These are phyloP conservation scores for Dioctria linearis DNA, from an alignment of 2,888 invertebrate species.

Conservation along the genomic window DNA sequence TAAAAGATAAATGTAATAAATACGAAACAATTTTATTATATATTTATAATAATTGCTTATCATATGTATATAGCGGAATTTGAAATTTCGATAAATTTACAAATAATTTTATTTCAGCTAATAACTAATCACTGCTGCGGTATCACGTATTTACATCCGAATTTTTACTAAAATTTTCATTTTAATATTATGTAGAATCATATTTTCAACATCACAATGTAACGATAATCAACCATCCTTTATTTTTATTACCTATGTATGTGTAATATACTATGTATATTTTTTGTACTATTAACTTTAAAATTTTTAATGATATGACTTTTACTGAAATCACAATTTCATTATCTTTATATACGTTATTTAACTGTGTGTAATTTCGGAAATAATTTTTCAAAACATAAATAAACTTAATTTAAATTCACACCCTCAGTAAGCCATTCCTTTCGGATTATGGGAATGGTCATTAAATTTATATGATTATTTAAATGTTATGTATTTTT, in stretches of 20 bases:
- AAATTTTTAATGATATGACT: constrained; percentile 48
- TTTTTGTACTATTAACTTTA: constrained; percentile 47
- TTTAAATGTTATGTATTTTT: too few relatives aligned
- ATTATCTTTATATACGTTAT: not conserved
- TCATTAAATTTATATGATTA: too few relatives aligned
- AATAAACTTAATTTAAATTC: not conserved
- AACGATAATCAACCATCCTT: constrained; percentile 39
- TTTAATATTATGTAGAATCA: constrained; percentile 32
- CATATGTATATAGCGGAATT: constrained; percentile 32
- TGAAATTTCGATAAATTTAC: constrained; percentile 43
- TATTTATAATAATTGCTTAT: constrained; percentile 37
- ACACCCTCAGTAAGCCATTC: not conserved
- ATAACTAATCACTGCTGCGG: constrained; percentile 33
- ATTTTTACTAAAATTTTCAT: constrained; percentile 19
- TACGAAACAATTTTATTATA: constrained; percentile 38
- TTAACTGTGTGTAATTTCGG: not conserved
- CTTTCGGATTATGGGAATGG: not conserved
- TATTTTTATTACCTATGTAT: constrained; percentile 12
- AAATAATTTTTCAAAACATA: not conserved
- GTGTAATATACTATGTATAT: constrained; percentile 10
- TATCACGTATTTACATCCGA: constrained; percentile 46
- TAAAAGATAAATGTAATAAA: constrained; percentile 4
- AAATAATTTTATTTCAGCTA: constrained; percentile 24
- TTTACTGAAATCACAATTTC: constrained; percentile 44
- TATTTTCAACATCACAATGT: constrained; percentile 42